phyloP scores from a whole-genome alignment of 2,797 vertebrate genomes.

The Notamacropus eugenii region DNA sequence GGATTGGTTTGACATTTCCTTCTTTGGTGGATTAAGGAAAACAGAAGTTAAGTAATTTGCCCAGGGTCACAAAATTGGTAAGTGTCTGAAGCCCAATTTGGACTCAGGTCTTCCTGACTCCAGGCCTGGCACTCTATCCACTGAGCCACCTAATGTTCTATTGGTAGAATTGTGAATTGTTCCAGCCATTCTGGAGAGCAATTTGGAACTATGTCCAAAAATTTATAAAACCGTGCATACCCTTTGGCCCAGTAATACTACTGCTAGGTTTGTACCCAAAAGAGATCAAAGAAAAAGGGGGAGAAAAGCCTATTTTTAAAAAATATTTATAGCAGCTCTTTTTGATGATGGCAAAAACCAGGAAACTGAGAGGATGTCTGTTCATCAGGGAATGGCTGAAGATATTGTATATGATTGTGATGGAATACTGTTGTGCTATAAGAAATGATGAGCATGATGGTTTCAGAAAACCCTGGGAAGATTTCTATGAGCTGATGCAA shows the following conservation, averaged over 20 bases:
- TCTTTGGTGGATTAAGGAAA: background rate
- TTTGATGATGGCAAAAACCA: background rate
- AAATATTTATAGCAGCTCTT: background rate
- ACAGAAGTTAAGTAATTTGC: too few relatives aligned
- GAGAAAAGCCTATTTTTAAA: background rate
- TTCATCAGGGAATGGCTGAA: background rate
- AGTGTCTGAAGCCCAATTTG: too few relatives aligned
- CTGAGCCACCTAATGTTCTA: background rate
- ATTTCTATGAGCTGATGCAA: background rate
- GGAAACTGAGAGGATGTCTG: background rate
- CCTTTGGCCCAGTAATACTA: background rate
- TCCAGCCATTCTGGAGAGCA: background rate
- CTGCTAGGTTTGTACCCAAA: background rate
- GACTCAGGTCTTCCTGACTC: background rate
- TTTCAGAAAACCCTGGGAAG: background rate
- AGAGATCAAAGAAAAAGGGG: background rate
- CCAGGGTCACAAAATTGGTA: too few relatives aligned
- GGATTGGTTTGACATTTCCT: background rate
- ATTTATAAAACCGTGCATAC: background rate
- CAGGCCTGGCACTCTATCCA: background rate
- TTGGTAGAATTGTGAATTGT: background rate
- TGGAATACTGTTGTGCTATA: background rate
- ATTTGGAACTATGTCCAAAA: background rate
- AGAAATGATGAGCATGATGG: background rate
- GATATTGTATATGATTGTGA: background rate